Evolutionary conservation across 2,113 vertebrate species (phyloP).

Genomic region (Neogale vison): DNA sequence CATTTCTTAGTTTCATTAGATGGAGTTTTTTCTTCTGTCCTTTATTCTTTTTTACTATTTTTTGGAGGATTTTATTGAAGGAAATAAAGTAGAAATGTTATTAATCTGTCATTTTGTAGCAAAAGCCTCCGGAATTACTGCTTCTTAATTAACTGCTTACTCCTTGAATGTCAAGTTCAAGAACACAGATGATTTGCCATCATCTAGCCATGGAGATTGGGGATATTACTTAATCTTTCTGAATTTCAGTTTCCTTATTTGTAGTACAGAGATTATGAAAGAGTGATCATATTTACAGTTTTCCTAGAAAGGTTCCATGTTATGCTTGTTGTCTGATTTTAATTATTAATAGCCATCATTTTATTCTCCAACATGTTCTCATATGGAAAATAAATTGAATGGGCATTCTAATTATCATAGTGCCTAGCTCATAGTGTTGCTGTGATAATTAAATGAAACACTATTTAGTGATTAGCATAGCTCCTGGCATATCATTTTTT

Average conservation of each 20-base stretch:
- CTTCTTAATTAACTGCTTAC: constrained; percentile 28
- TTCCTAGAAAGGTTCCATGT: neutral
- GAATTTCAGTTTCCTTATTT: neutral
- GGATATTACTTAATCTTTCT: neutral
- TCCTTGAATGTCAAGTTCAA: neutral
- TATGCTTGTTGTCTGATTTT: neutral
- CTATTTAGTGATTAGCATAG: neutral
- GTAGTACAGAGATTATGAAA: neutral
- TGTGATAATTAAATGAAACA: constrained; percentile 2
- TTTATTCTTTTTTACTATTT: neutral
- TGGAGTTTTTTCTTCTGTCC: neutral
- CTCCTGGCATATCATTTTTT: neutral
- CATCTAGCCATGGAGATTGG: neutral
- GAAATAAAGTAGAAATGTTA: neutral
- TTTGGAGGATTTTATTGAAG: neutral
- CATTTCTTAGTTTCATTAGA: neutral
- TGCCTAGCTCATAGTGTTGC: neutral
- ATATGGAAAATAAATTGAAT: neutral
- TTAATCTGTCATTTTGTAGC: constrained; percentile 34
- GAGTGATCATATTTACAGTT: neutral
- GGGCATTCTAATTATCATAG: neutral
- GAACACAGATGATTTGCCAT: neutral
- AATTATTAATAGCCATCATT: neutral
- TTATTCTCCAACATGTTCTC: neutral
- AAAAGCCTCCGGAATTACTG: constrained; percentile 3